Conservation (phyloP, 1,140 invertebrate genomes). For the Halyomorpha halys region DNA sequence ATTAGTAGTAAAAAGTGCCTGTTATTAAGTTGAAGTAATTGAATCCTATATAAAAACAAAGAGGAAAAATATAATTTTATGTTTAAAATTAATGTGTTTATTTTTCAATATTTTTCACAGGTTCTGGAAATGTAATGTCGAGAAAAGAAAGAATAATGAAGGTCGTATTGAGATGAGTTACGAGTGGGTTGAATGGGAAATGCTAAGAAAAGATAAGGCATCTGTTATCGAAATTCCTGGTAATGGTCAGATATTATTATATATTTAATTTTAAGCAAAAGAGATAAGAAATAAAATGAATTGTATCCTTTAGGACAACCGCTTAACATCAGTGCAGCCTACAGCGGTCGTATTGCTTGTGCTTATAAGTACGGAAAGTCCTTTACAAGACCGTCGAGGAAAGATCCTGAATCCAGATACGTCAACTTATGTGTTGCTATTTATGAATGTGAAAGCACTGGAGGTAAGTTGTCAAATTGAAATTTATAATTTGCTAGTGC, state of each 20-base stretch:
- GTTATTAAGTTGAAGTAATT: no score
- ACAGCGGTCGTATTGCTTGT: conserved; percentile 91
- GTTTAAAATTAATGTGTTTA: not conserved
- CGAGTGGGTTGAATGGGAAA: conserved; percentile 81
- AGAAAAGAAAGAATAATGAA: conserved; percentile 33
- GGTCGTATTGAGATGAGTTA: conserved; percentile 52
- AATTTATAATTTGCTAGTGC: not conserved
- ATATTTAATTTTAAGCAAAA: not conserved
- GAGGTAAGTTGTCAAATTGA: conserved; percentile 49
- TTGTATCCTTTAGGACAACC: conserved; percentile 52
- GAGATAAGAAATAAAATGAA: not conserved
- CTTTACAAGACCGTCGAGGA: conserved; percentile 66
- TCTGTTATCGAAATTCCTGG: conserved; percentile 78
- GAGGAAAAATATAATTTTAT: no score
- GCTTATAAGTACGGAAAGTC: conserved; percentile 87
- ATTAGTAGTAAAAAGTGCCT: no score
- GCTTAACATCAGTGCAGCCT: conserved; percentile 89
- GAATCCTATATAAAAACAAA: no score
- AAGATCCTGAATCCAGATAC: conserved; percentile 70
- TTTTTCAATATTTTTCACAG: conserved; percentile 33
- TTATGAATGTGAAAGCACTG: conserved; percentile 98
- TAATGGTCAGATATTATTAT: conserved; percentile 30
- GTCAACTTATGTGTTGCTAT: conserved; percentile 94
- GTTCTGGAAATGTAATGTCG: conserved; percentile 72
- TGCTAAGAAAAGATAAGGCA: conserved; percentile 69